A percentile compares a stretch with the other conserved stretches of the same genome.
These are phyloP conservation scores for Andricus grossulariae DNA, from an alignment of 1,140 invertebrate genomes.

Conservation along the genomic window DNA sequence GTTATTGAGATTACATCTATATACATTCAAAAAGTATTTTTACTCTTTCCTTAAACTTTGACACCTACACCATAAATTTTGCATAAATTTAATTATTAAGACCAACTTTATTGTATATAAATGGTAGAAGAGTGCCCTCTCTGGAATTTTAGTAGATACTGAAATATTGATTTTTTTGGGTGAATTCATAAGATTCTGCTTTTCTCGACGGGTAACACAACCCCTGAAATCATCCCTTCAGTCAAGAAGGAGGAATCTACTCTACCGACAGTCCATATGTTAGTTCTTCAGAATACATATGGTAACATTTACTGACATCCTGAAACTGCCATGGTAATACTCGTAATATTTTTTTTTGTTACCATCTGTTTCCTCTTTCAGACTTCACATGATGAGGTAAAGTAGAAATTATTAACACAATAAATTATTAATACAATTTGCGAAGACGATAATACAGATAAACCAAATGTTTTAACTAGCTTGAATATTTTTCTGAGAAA, in stretches of 20 bases:
- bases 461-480: no score
- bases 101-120: no score
- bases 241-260: background rate
- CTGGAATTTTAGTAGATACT: background rate
- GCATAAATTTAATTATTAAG: no score
- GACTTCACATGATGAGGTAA: background rate
- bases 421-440: background rate
- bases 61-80: no score
- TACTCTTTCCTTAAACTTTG: no score
- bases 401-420: background rate
- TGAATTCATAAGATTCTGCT: background rate
- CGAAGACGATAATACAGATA: background rate
- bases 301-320: background rate
- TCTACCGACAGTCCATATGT: background rate
- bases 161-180: no score
- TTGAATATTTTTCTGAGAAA: no score
- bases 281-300: background rate
- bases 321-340: background rate
- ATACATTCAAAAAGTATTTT: no score
- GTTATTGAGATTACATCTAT: no score
- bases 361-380: background rate
- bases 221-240: conserved; percentile 1
- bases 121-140: background rate
- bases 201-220: background rate
- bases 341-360: background rate